Conservation (phyloP, 2,888 invertebrate genomes). For the Acrobeloides nanus region DNA sequence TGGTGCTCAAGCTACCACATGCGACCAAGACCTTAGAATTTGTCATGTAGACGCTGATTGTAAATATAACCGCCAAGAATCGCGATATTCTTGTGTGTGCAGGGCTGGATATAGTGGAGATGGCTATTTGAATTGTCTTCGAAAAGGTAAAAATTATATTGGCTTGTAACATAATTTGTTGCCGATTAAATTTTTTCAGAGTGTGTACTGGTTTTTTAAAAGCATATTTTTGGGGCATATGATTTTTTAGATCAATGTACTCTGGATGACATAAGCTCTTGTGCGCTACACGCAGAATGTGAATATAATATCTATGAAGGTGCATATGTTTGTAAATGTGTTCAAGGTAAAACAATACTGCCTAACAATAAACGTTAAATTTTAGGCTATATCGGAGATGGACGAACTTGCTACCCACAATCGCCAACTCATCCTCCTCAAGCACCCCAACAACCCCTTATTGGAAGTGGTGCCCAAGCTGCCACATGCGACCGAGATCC, state of each 20-base stretch:
- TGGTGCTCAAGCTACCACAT: too few relatives aligned
- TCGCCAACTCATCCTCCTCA: too few relatives aligned
- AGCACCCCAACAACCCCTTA: too few relatives aligned
- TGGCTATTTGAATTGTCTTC: constrained; percentile 58
- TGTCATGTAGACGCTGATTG: constrained; percentile 77
- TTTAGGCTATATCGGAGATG: constrained; percentile 11
- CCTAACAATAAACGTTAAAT: neutral
- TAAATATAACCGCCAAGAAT: constrained; percentile 57
- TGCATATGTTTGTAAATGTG: constrained; percentile 62
- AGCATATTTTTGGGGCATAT: too few relatives aligned
- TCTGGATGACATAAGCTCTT: constrained; percentile 35
- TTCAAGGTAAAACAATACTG: constrained; percentile 17
- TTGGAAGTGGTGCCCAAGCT: too few relatives aligned
- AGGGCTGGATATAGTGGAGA: constrained; percentile 63
- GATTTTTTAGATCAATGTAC: constrained; percentile 40
- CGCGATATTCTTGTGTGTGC: constrained; percentile 63
- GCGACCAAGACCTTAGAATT: too few relatives aligned
- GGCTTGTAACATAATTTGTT: too few relatives aligned
- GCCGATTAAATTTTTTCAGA: too few relatives aligned
- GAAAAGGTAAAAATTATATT: too few relatives aligned
- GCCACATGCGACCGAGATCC: constrained; percentile 32
- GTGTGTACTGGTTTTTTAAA: too few relatives aligned
- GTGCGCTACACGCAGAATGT: constrained; percentile 52
- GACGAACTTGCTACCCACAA: too few relatives aligned
- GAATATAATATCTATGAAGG: constrained; percentile 50